Evolutionary conservation across 2,797 vertebrate species (phyloP).

Genomic region (Micrastur ruficollis): DNA sequence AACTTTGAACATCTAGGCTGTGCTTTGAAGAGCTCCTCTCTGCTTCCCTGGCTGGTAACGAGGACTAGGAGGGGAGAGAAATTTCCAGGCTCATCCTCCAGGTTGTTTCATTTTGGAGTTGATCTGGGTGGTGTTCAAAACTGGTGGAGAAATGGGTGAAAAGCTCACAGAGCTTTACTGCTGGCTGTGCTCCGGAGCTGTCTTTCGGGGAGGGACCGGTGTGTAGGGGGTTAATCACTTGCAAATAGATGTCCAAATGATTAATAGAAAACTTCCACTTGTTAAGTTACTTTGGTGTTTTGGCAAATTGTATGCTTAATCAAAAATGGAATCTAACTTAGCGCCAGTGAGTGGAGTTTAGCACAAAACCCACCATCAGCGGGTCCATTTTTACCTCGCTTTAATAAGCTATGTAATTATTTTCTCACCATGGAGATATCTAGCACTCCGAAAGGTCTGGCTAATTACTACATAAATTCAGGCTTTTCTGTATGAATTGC

Average conservation of each 20-base stretch:
- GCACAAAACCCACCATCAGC: background rate
- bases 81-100: background rate
- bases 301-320: background rate
- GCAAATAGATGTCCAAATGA: background rate
- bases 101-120: background rate
- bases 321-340: background rate
- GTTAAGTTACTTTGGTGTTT: background rate
- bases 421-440: background rate
- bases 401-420: background rate
- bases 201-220: background rate
- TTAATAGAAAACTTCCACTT: background rate
- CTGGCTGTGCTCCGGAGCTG: fast-evolving
- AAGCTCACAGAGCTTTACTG: background rate
- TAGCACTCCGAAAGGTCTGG: background rate
- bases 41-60: background rate
- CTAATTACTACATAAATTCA: constrained; percentile 25
- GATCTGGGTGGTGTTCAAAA: background rate
- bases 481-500: constrained; percentile 4
- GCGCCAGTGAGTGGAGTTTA: background rate
- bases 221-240: background rate
- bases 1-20: background rate
- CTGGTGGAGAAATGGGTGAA: background rate
- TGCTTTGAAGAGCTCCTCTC: background rate
- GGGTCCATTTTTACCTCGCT: background rate
- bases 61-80: background rate